These are phyloP conservation scores for mouse (Mus musculus) DNA, from an alignment of 2,113 vertebrate species.

Conservation along the genomic window DNA sequence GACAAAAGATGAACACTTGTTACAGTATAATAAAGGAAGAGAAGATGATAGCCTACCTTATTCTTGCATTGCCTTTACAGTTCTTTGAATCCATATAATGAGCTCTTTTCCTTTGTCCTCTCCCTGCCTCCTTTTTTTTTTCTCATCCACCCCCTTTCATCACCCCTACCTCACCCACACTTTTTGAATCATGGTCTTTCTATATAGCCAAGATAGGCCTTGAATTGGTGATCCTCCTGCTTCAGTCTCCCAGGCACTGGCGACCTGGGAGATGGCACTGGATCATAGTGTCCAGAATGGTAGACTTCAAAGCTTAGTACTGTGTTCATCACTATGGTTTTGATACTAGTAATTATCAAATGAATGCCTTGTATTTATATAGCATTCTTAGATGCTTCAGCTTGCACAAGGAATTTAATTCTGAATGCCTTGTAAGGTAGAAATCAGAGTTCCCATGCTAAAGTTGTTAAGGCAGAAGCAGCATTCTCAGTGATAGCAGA, in stretches of 20 bases:
- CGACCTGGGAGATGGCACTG: not conserved
- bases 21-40: conserved; percentile 10
- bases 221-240: not conserved
- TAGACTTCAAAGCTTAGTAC: not conserved
- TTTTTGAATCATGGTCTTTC: not conserved
- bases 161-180: no score
- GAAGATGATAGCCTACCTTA: not conserved
- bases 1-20: not conserved
- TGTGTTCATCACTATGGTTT: not conserved
- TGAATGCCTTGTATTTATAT: not conserved
- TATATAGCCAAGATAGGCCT: not conserved
- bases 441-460: not conserved
- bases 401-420: conserved; percentile 26
- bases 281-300: not conserved
- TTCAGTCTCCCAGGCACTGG: no score
- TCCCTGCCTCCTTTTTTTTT: not conserved
- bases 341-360: conserved; percentile 14
- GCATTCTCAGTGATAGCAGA: not conserved
- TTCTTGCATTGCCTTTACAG: not conserved
- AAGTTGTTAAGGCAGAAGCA: not conserved
- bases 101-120: not conserved
- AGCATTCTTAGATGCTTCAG: not conserved
- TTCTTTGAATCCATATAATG: not conserved
- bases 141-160: no score
- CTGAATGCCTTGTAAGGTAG: not conserved